Conservation (phyloP, 1,140 invertebrate genomes). For the Zaprionus tsacasi region DNA sequence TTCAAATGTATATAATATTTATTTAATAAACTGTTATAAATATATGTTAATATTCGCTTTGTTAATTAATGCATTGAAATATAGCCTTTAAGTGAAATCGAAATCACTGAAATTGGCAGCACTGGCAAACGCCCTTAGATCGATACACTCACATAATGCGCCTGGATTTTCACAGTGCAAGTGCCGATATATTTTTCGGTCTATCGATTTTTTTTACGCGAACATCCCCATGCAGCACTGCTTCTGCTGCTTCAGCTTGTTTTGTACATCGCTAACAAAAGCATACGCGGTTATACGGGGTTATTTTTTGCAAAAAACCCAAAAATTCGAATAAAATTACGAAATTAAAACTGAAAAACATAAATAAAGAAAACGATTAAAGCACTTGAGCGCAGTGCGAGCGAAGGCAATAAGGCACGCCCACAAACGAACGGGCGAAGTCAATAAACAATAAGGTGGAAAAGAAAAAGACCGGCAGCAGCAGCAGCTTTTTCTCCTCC, state of each 20-base stretch:
- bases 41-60: too few species aligned
- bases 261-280: conserved; percentile 29
- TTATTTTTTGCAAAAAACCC: conserved; percentile 25
- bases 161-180: not conserved
- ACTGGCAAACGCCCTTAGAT: not conserved
- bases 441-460: not conserved
- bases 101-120: not conserved
- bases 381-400: conserved; percentile 5
- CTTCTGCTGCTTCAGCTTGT: conserved; percentile 15
- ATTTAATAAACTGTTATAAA: not conserved
- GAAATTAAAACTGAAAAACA: not conserved
- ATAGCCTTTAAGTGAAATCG: not conserved
- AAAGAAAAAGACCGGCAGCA: conserved; percentile 41
- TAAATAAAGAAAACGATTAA: not conserved
- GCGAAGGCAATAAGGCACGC: not conserved
- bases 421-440: not conserved
- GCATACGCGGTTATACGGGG: conserved; percentile 10
- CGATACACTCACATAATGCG: not conserved
- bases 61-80: too few species aligned
- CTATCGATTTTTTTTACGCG: not conserved
- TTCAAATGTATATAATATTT: not conserved
- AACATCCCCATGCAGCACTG: conserved; percentile 15
- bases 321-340: conserved; percentile 14
- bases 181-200: not conserved
- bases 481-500: conserved; percentile 40